phyloP scores from a whole-genome alignment of 2,888 invertebrate genomes.

The Platerodrilus igneus region DNA sequence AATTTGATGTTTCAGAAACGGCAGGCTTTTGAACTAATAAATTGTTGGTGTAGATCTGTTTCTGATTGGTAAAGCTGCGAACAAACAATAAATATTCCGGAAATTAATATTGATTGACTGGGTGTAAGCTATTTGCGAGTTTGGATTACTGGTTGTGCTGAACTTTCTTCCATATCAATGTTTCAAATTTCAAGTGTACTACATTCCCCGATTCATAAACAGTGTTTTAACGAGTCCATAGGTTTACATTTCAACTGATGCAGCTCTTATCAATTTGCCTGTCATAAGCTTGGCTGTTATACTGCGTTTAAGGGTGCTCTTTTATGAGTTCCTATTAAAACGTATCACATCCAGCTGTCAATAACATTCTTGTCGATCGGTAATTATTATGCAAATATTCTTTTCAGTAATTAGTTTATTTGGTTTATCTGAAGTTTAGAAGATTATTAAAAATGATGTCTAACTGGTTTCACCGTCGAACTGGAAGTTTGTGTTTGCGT shows the following conservation, averaged over 20 bases:
- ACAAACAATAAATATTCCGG: constrained; percentile 39
- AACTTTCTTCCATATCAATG: constrained; percentile 35
- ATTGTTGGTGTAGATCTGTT: constrained; percentile 41
- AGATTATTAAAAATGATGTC: too few relatives aligned
- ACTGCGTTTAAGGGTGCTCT: constrained; percentile 12
- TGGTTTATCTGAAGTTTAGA: too few relatives aligned
- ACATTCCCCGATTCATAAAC: constrained; percentile 42
- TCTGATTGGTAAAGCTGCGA: constrained; percentile 37
- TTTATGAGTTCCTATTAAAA: constrained; percentile 1
- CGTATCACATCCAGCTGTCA: constrained; percentile 29
- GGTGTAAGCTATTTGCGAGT: constrained; percentile 2
- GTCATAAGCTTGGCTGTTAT: constrained; percentile 12
- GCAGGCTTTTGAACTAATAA: constrained; percentile 14
- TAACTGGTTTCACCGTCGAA: too few relatives aligned
- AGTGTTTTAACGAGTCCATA: constrained; percentile 42
- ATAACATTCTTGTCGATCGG: constrained; percentile 28
- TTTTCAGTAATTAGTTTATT: too few relatives aligned
- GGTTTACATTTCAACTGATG: constrained; percentile 35
- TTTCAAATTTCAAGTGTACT: constrained; percentile 42
- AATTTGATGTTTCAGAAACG: constrained; percentile 1
- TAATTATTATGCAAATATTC: too few relatives aligned
- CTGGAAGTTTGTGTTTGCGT: too few relatives aligned
- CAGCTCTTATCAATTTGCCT: constrained; percentile 17
- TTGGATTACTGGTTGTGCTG: constrained; percentile 10
- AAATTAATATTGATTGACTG: constrained; percentile 33